Percentiles rank a stretch among this genome's conserved stretches.
phyloP scores from a whole-genome alignment of 2,113 vertebrate species.

The Petrocephalus zakoni region DNA sequence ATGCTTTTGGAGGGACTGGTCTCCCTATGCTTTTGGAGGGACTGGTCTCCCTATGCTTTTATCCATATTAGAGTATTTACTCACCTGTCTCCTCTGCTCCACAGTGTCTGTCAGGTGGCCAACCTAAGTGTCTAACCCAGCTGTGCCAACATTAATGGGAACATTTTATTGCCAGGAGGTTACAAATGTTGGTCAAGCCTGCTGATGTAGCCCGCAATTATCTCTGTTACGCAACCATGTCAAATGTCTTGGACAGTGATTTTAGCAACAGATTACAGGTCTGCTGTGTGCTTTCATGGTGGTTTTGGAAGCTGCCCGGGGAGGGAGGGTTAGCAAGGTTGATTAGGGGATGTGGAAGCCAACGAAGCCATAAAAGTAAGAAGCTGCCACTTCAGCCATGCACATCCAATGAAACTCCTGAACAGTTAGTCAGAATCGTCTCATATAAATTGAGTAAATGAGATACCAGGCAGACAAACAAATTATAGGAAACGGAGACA shows the following conservation, averaged over 20 bases:
- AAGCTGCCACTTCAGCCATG: not conserved
- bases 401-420: not conserved
- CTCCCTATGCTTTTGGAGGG: not conserved
- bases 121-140: not conserved
- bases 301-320: not conserved
- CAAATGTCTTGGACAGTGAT: slow-evolving; percentile 8
- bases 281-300: not conserved
- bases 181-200: not conserved
- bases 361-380: not conserved
- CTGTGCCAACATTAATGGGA: not conserved
- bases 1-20: no score
- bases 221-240: slow-evolving; percentile 23
- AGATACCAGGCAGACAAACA: not conserved
- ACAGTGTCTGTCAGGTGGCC: not conserved
- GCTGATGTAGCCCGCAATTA: slow-evolving; percentile 17
- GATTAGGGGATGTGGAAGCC: not conserved
- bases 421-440: not conserved
- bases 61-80: not conserved
- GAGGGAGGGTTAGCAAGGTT: not conserved
- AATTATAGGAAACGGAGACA: not conserved
- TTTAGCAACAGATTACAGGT: slow-evolving; percentile 21
- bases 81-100: not conserved
- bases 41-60: not conserved
- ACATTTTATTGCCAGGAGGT: not conserved
- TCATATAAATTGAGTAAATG: not conserved